Evolutionary conservation across 2,888 invertebrate species (phyloP).

Genomic region (Leistus spinibarbis): DNA sequence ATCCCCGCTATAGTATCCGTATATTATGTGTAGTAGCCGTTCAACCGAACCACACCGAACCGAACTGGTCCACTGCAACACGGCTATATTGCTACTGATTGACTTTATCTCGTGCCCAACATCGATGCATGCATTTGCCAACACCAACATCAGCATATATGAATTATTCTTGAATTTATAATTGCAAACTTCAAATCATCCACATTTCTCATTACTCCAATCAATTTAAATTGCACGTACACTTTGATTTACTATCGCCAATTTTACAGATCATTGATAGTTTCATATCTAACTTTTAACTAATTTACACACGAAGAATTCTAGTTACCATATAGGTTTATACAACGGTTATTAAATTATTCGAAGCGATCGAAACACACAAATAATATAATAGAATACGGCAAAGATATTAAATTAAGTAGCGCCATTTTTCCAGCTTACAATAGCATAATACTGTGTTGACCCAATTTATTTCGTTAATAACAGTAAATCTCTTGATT

Average conservation of each 20-base stretch:
- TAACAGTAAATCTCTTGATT: conserved; percentile 19
- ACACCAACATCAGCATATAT: background rate
- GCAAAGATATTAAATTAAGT: background rate
- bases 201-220: background rate
- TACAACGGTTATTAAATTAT: too few relatives aligned
- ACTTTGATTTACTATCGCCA: background rate
- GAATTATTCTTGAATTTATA: background rate
- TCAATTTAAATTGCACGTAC: background rate
- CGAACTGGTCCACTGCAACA: background rate
- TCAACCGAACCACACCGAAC: background rate
- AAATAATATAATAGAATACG: too few relatives aligned
- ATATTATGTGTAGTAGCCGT: background rate
- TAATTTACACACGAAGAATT: background rate
- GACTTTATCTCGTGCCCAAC: conserved; percentile 11
- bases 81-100: conserved; percentile 2
- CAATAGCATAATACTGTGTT: conserved; percentile 2
- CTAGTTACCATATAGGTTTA: too few relatives aligned
- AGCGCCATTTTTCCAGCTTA: background rate
- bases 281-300: background rate
- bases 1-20: background rate
- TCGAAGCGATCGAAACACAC: too few relatives aligned
- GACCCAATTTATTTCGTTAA: conserved; percentile 17
- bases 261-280: too few relatives aligned
- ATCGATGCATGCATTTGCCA: background rate
- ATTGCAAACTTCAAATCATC: background rate